A percentile compares a stretch with the other conserved stretches of the same genome.
phyloP scores from a whole-genome alignment of 2,888 invertebrate genomes.

The Epistrophe eligans region DNA sequence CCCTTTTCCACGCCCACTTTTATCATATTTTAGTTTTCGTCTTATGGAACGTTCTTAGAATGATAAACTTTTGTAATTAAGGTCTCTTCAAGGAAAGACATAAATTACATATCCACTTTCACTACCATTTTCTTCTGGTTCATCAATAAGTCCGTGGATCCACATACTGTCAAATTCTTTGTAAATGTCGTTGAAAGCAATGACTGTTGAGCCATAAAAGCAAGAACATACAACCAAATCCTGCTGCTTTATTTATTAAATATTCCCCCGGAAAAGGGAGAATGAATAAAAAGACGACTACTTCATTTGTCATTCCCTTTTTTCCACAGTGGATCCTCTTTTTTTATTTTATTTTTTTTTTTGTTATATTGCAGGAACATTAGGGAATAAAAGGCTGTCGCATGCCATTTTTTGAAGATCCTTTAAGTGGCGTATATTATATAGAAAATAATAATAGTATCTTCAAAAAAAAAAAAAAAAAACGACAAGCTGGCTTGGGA shows the following conservation, averaged over 20 bases:
- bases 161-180: no score
- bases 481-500: conserved; percentile 15
- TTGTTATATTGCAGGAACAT: conserved; percentile 48
- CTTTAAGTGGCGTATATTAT: conserved; percentile 56
- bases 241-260: neutral
- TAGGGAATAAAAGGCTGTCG: conserved; percentile 64
- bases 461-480: neutral
- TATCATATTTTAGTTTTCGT: no score
- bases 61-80: no score
- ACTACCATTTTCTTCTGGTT: no score
- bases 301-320: conserved; percentile 67
- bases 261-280: neutral
- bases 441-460: conserved; percentile 10
- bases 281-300: conserved; percentile 36
- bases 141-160: no score
- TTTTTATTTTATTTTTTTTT: neutral
- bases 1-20: no score
- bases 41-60: no score
- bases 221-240: neutral
- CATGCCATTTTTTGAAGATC: conserved; percentile 35
- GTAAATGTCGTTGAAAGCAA: no score
- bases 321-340: conserved; percentile 10
- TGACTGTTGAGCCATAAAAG: neutral
- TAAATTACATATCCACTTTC: no score
- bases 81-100: no score